A percentile compares a stretch with the other conserved stretches of the same genome.
Conservation (phyloP, 1,140 invertebrate genomes). For the Trachymyrmex cornetzi region DNA sequence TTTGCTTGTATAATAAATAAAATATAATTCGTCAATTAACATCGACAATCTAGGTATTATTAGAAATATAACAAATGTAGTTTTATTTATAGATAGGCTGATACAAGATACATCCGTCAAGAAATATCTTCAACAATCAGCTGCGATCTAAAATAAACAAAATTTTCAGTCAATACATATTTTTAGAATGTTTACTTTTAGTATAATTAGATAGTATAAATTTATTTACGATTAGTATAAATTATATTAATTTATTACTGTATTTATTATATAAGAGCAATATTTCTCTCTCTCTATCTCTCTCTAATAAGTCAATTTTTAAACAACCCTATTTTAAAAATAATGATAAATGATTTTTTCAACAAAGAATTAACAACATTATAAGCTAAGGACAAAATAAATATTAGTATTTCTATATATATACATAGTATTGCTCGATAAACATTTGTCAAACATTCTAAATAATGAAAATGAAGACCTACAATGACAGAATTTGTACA, state of each 20-base stretch:
- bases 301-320: background rate
- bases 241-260: no score
- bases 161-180: background rate
- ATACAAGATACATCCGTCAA: background rate
- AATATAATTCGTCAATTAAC: slow-evolving; percentile 4
- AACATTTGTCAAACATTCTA: background rate
- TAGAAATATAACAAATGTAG: slow-evolving; percentile 11
- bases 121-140: background rate
- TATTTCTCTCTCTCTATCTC: no score
- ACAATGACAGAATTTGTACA: background rate
- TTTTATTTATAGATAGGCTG: slow-evolving; percentile 23
- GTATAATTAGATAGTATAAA: no score
- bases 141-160: slow-evolving; percentile 18
- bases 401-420: background rate
- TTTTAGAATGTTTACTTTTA: background rate
- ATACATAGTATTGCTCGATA: background rate
- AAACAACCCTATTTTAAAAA: background rate
- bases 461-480: background rate
- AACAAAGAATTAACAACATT: background rate
- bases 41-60: background rate
- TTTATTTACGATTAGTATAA: no score
- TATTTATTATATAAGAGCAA: no score
- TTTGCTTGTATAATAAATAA: slow-evolving; percentile 10
- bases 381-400: background rate
- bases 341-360: background rate